Base-by-base conservation (phyloP, 2,113 vertebrate species). In the Dunckerocampus dactyliophorus region DNA sequence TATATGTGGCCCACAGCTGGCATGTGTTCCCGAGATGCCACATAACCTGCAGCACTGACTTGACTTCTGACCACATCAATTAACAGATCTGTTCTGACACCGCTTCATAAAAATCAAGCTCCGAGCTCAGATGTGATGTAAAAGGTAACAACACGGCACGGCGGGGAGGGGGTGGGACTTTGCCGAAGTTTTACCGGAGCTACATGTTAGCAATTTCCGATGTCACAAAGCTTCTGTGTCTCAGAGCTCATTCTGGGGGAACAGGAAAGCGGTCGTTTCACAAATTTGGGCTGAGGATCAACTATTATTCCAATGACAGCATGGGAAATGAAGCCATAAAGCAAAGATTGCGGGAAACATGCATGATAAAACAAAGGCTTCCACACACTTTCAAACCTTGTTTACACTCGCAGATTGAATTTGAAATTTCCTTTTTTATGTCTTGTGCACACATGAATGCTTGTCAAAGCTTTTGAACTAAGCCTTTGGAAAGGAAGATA, bases 1-100 rank as follows among this genome's bases (percentile, higher is more conserved):
- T 77, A 47, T 77, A 71, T 54, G 62, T 82, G 71, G 79, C 74
- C 80, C 73, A 74, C 79, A 86, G 83, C 77, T 85, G 82, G 72
- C 62, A n/a, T 82, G 67, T 66, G 63, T 56, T n/a, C 68, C 66
- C 68, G 69, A 65, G 87, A 85, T 75, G 65, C 69, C 74, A 82
- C 59, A 57, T 77, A 71, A 81, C 77, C 68, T 42, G 51, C 58
- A 80, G 79, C 75, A 48, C 51, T 48, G 65, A 70, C 58, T 24
- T 3, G 51, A 68, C 45, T 50, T 59, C 66, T 65, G 63, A 72
- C 53, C 63, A 55, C 65, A 69, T 73, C 74, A 83, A 82, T 81
- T 82, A 82, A 73, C 57, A 73, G 64, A 86, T 69, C 64, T 68
- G 69, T 73, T 74, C 69, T 78, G 86, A 86, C 79, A 64, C 66